phyloP scores from a whole-genome alignment of 2,797 vertebrate species.

The Halcyon chelicuti region DNA sequence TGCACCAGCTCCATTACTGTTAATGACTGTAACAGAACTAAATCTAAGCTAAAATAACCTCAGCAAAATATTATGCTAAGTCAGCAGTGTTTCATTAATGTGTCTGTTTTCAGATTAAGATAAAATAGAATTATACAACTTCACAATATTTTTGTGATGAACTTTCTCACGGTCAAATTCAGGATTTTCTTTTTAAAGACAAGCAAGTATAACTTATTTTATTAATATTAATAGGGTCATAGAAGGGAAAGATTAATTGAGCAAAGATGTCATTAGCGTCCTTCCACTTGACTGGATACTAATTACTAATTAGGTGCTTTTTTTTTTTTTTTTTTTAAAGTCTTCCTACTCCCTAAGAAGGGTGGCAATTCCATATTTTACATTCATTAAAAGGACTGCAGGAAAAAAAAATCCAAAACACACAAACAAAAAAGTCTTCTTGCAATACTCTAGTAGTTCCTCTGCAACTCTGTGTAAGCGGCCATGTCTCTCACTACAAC shows the following conservation, averaged over 20 bases:
- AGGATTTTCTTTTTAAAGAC: neutral
- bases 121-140: neutral
- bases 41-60: neutral
- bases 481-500: neutral
- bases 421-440: too few relatives aligned
- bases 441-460: neutral
- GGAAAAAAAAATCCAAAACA: neutral
- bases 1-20: neutral
- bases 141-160: neutral
- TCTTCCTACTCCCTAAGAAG: neutral
- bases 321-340: neutral
- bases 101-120: neutral
- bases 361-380: neutral
- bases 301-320: constrained; percentile 11
- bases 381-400: neutral
- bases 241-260: constrained; percentile 39
- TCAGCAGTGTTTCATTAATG: constrained; percentile 21
- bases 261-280: constrained; percentile 15
- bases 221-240: constrained; percentile 49
- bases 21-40: neutral
- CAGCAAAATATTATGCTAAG: constrained; percentile 10
- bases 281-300: constrained; percentile 21
- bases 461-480: neutral
- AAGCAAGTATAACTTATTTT: constrained; percentile 22
- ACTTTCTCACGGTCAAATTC: constrained; percentile 2